Evolutionary conservation across 2,888 invertebrate genomes (phyloP), one percentile per base, ranked within the genome.

Genomic region (Drosophila longiperda): DNA sequence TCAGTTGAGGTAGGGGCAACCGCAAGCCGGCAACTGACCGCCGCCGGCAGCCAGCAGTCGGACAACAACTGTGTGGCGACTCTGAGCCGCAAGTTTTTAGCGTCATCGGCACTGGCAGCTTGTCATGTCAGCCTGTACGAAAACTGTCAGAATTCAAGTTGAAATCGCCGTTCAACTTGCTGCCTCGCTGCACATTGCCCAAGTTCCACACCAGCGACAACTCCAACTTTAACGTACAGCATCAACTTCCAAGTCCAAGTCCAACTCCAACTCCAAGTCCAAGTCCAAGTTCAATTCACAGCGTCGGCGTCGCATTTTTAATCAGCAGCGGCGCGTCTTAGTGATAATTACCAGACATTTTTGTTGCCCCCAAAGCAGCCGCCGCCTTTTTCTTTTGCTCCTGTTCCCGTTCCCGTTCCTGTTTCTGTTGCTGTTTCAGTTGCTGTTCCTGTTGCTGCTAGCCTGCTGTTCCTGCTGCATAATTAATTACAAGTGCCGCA

Each of bases 101-200:
- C 81, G 76, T 90, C 90, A 83, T 81, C 79, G 68, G 66, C 73
- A 69, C 72, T 87, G 91, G 91, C 90, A 90, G 91, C 84, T 78
- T 90, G 90, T 90, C 91, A 91, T 91, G 90, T 90, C 88, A 83
- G 90, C 73, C 80, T 38, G 78, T 84, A 75, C 83, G 87, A 70
- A 85, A 85, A 78, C 91, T 90, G 90, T 91, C 90, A 91, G 91
- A 91, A 90, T 87, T 91, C 83, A 80, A 82, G 82, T 79, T 82
- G 54, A 48, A 50, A 66, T 38, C 48, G 57, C 73, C 52, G 65
- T 63, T 70, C 69, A 61, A 72, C 64, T 77, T 80, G 87, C 76
- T 79, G 78, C 79, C 80, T 83, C 78, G 77, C 67, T 82, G 80
- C 74, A 59, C 74, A 50, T 49, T 40, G 48, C 59, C 45, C 34